A percentile compares a stretch with the other conserved stretches of the same genome.
These are phyloP conservation scores for Hypomecis atomaria DNA, from an alignment of 2,888 invertebrate species.

Conservation along the genomic window DNA sequence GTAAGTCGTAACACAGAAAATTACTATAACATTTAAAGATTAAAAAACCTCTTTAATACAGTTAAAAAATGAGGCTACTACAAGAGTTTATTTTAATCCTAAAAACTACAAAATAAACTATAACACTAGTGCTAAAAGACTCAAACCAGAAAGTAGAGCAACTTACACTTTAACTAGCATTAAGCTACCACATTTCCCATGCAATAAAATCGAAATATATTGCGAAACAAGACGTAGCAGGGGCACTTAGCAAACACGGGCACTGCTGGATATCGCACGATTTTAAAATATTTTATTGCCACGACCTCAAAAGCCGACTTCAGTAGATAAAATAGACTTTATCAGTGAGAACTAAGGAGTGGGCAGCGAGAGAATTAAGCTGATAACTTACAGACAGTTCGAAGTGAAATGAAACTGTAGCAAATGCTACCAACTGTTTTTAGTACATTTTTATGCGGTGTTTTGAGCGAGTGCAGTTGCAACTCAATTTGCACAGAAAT, in stretches of 20 bases:
- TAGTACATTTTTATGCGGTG: conserved; percentile 3
- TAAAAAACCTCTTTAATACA: neutral
- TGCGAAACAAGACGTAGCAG: conserved; percentile 64
- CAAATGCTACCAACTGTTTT: conserved; percentile 27
- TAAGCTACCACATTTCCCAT: conserved; percentile 35
- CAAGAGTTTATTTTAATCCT: neutral
- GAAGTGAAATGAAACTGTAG: conserved; percentile 29
- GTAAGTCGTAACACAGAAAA: too few relatives aligned
- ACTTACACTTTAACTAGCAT: conserved; percentile 35
- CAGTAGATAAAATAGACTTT: conserved; percentile 31
- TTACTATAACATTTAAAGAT: too few relatives aligned
- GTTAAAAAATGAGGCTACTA: neutral
- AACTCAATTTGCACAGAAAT: conserved; percentile 8
- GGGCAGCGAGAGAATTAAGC: conserved; percentile 21
- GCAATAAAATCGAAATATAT: conserved; percentile 48
- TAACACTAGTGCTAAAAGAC: conserved; percentile 12
- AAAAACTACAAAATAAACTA: conserved; percentile 6
- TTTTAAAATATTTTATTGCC: conserved; percentile 57
- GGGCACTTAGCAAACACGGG: conserved; percentile 64
- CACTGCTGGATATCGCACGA: conserved; percentile 74
- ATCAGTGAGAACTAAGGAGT: conserved; percentile 28
- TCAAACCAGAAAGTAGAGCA: conserved; percentile 31
- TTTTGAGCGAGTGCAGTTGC: conserved; percentile 2
- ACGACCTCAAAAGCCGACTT: conserved; percentile 23
- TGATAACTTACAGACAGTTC: conserved; percentile 22